Evolutionary conservation across 2,113 vertebrate species (phyloP), one percentile per base, ranked within the genome.

Genomic region (Hystrix cristata): DNA sequence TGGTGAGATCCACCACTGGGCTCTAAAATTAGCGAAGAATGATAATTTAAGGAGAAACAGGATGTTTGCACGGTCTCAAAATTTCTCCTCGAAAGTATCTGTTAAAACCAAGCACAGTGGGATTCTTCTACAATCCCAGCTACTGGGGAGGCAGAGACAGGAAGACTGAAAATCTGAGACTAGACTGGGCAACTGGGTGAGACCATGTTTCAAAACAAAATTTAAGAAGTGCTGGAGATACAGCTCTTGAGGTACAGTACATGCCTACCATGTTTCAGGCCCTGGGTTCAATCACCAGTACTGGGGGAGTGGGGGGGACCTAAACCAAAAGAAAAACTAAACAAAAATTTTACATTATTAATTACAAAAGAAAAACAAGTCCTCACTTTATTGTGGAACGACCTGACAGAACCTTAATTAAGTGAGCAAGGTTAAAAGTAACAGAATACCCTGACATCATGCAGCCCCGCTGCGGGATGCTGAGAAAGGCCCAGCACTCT

Each of bases 401-500:
- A 79, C 1, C 43, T 79, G 43, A 72, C 51, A 76, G 46, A 64
- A 55, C 95, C 4, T 57, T 27, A 29, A n/a, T 48, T n/a, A 48
- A 12, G 14, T 5, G 19, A 29, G 43, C 64, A 14, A 48, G 34
- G 31, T 0, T 15, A 16, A 29, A 4, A n/a, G 88, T 25, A 14
- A 14, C 67, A 4, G 31, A 48, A 87, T 9, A 76, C 5, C 23
- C 0, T 0, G 60, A 48, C 3, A 3, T 11, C 14, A 16, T 0
- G 0, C 0, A 13, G 10, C 64, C 25, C 29, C 31, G 29, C 62
- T 0, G 0, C 4, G 53, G 38, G 10, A 18, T 21, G 14, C 29
- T 10, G 16, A 14, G 65, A 23, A 71, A 4, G 9, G 46, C 43
- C 19, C 2, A 6, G 79, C 15, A 0, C 43, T 16, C 51, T 2